phyloP scores from a whole-genome alignment of 1,140 invertebrate genomes.

The Dinothrombium tinctorium region DNA sequence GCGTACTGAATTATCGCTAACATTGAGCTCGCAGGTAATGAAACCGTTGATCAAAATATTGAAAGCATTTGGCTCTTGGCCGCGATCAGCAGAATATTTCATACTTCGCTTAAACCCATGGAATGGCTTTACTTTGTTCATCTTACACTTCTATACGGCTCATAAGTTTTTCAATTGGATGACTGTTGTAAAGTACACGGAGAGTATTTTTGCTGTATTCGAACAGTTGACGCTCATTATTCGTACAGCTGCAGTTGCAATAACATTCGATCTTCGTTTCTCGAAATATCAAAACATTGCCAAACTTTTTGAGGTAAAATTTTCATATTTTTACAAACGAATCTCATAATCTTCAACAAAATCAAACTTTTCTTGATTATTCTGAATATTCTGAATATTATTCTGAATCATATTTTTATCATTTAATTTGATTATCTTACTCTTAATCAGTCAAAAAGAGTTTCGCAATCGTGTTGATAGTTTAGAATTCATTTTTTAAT shows the following conservation, averaged over 20 bases:
- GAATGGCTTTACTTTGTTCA: conserved; percentile 2
- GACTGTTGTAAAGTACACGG: neutral
- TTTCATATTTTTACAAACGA: neutral
- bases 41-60: neutral
- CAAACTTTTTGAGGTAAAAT: neutral
- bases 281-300: neutral
- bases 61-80: neutral
- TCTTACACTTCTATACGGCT: conserved; percentile 1
- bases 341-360: neutral
- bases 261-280: conserved; percentile 3
- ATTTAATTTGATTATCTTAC: too few species aligned
- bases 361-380: neutral
- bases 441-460: too few species aligned
- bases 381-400: neutral
- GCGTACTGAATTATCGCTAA: too few species aligned
- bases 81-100: neutral
- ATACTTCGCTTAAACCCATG: neutral
- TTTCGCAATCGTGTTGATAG: too few species aligned
- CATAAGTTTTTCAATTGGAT: conserved; percentile 5
- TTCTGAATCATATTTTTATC: too few species aligned
- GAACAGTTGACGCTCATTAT: conserved; percentile 1
- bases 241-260: neutral
- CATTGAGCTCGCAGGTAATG: too few species aligned
- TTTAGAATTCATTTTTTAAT: too few species aligned
- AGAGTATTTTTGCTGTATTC: conserved; percentile 1